phyloP scores from a whole-genome alignment of 1,140 invertebrate genomes.

The Listronotus oregonensis region DNA sequence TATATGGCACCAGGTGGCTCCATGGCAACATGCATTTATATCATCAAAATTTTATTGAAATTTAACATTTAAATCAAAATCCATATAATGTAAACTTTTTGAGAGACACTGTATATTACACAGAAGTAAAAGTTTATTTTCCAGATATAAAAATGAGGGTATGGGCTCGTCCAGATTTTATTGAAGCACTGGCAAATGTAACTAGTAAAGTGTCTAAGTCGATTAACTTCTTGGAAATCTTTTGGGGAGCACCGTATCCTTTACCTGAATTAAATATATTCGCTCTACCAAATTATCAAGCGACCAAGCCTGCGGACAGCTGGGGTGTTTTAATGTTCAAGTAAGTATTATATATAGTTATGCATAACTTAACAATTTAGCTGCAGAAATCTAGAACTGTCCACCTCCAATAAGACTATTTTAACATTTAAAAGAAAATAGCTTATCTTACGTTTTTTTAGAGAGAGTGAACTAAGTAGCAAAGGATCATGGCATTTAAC shows the following conservation, averaged over 20 bases:
- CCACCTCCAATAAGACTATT: too few relatives aligned
- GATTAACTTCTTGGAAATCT: constrained; percentile 70
- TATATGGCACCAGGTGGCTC: too few relatives aligned
- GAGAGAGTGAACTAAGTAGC: constrained; percentile 70
- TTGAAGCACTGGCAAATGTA: constrained; percentile 66
- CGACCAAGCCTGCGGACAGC: constrained; percentile 69
- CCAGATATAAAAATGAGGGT: constrained; percentile 57
- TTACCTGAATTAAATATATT: constrained; percentile 79
- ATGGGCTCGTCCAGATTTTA: constrained; percentile 74
- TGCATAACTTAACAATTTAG: not conserved
- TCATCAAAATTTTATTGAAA: too few relatives aligned
- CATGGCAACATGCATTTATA: too few relatives aligned
- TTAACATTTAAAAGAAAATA: too few relatives aligned
- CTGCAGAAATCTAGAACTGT: too few relatives aligned
- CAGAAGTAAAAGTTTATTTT: constrained; percentile 28
- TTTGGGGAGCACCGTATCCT: constrained; percentile 73
- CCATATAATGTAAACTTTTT: too few relatives aligned
- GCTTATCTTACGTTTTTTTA: constrained; percentile 48
- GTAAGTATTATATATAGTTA: constrained; percentile 58
- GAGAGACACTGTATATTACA: too few relatives aligned
- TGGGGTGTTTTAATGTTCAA: constrained; percentile 80
- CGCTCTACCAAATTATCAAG: constrained; percentile 80
- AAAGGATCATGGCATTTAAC: constrained; percentile 65
- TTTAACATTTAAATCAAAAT: too few relatives aligned
- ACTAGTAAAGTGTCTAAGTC: constrained; percentile 66